These are phyloP conservation scores for Eupeodes luniger DNA, from an alignment of 2,888 invertebrate species.

Conservation along the genomic window DNA sequence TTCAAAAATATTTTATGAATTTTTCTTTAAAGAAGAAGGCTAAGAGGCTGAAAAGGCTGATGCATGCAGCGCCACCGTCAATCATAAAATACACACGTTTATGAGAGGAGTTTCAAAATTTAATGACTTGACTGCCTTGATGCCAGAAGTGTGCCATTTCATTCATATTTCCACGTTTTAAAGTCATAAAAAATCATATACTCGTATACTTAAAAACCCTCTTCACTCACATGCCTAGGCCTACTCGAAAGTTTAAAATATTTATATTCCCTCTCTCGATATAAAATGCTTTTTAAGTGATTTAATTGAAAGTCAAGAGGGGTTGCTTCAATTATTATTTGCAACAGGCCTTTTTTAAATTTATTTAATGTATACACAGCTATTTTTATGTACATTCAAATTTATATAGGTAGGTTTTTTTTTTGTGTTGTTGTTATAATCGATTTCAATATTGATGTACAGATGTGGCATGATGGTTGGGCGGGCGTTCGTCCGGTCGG, in stretches of 20 bases:
- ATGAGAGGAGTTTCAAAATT: constrained; percentile 9
- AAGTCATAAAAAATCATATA: constrained; percentile 20
- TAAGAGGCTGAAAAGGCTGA: not conserved
- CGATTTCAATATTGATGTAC: constrained; percentile 24
- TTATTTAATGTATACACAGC: not conserved
- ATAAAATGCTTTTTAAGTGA: constrained; percentile 48
- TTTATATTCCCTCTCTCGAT: constrained; percentile 3
- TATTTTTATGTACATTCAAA: not conserved
- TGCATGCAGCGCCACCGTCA: constrained; percentile 14
- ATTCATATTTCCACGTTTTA: constrained; percentile 36
- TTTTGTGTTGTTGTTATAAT: not conserved
- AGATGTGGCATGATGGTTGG: not conserved
- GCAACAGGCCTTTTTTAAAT: constrained; percentile 49
- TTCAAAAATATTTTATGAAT: constrained; percentile 14
- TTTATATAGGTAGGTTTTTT: not conserved
- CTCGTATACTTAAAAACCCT: not conserved
- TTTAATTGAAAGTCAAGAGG: constrained; percentile 73
- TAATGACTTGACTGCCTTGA: constrained; percentile 12
- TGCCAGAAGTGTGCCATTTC: constrained; percentile 15
- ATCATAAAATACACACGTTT: not conserved
- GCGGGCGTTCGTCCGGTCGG: not conserved
- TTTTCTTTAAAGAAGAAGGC: not conserved
- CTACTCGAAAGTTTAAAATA: not conserved
- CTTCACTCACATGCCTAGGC: not conserved
- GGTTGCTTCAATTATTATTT: constrained; percentile 50